These are phyloP conservation scores for Brachylomia viminalis DNA, from an alignment of 2,888 invertebrate genomes.

Conservation along the genomic window DNA sequence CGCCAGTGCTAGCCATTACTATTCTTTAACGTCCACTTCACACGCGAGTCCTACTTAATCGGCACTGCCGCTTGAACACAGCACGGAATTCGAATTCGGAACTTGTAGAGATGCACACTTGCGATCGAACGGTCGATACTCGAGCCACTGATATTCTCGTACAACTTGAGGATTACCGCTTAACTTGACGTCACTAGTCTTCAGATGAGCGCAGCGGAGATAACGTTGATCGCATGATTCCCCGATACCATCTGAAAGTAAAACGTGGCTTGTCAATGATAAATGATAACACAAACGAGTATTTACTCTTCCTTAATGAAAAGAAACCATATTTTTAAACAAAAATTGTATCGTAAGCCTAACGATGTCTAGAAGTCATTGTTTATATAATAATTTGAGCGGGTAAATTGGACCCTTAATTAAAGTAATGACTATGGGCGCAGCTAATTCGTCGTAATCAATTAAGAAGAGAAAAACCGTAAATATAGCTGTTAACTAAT, in stretches of 20 bases:
- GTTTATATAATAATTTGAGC: constrained; percentile 15
- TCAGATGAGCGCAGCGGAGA: constrained; percentile 79
- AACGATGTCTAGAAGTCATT: constrained; percentile 21
- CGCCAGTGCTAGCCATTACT: constrained; percentile 93
- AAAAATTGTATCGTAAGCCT: constrained; percentile 1
- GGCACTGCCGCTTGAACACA: constrained; percentile 69
- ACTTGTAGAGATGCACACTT: constrained; percentile 67
- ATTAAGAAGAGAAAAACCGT: constrained; percentile 40
- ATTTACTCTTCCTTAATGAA: constrained; percentile 54
- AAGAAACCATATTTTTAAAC: constrained; percentile 29
- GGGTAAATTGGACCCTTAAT: constrained; percentile 43
- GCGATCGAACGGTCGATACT: constrained; percentile 70
- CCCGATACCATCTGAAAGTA: constrained; percentile 84
- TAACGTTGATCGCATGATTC: constrained; percentile 84
- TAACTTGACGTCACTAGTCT: constrained; percentile 69
- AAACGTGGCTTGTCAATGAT: constrained; percentile 68
- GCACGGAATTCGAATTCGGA: constrained; percentile 62
- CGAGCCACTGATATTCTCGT: constrained; percentile 68
- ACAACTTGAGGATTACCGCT: constrained; percentile 56
- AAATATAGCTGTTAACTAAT: constrained; percentile 31
- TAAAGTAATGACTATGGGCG: constrained; percentile 48
- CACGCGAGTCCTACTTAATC: constrained; percentile 68
- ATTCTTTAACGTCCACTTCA: constrained; percentile 77
- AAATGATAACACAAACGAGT: constrained; percentile 63
- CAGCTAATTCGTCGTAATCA: constrained; percentile 46